phyloP scores from a whole-genome alignment of 2,113 vertebrate species.

The Hippocampus abdominalis region DNA sequence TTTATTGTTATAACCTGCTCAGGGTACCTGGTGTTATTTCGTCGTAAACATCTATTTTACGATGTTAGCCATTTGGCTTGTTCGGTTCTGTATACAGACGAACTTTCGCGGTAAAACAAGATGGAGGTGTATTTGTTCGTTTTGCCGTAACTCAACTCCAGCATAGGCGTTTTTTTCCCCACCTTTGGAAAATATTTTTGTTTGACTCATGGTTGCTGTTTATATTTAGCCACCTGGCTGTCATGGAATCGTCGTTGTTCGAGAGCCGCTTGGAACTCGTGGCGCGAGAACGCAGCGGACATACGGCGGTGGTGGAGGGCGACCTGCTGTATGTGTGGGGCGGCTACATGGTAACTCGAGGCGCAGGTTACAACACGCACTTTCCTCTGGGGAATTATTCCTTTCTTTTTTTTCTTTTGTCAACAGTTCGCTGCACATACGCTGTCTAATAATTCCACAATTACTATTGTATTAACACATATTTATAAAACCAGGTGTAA shows the following conservation, averaged over 20 bases:
- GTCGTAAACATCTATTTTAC: background rate
- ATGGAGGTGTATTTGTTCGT: background rate
- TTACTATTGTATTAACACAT: too few species aligned
- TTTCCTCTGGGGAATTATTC: too few species aligned
- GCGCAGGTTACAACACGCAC: background rate
- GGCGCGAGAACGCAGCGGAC: constrained; percentile 89
- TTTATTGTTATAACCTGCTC: background rate
- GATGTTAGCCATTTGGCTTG: background rate
- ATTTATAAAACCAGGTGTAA: too few species aligned
- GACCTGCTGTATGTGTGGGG: constrained; percentile 88
- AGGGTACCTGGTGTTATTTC: background rate
- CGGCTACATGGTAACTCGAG: constrained; percentile 83
- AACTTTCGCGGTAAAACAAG: background rate
- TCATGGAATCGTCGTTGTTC: constrained; percentile 55
- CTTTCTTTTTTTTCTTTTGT: background rate
- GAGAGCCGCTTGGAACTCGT: constrained; percentile 72
- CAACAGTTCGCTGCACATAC: too few species aligned
- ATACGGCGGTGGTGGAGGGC: constrained; percentile 84
- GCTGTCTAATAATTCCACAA: too few species aligned
- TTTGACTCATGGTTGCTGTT: background rate
- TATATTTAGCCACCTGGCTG: background rate
- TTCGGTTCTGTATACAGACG: background rate
- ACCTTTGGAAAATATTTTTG: background rate
- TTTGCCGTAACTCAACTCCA: background rate
- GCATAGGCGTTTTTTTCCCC: background rate